phyloP scores from a whole-genome alignment of 2,888 invertebrate genomes.

The Saturnia japonica region DNA sequence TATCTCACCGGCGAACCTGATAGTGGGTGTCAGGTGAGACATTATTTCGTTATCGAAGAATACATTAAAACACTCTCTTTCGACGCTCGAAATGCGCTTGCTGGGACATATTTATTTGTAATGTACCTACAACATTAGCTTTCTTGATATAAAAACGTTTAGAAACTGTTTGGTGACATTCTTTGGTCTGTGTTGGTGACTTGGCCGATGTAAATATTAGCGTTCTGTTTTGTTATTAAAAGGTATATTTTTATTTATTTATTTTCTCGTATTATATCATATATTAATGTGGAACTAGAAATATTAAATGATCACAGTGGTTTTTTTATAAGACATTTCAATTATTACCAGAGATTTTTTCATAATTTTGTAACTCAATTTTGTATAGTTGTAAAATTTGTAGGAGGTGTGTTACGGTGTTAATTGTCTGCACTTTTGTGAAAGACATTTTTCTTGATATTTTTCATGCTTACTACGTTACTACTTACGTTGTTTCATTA shows the following conservation, averaged over 20 bases:
- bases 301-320: background rate
- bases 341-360: too few species aligned
- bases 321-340: too few species aligned
- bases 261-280: background rate
- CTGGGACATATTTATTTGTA: background rate
- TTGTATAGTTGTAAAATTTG: too few species aligned
- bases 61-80: slow-evolving; percentile 15
- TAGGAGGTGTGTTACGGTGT: too few species aligned
- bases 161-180: background rate
- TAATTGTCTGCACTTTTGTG: too few species aligned
- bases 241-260: background rate
- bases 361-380: too few species aligned
- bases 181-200: too few species aligned
- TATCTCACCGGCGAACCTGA: slow-evolving; percentile 46
- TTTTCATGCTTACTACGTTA: too few species aligned
- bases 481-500: too few species aligned
- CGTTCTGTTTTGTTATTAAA: background rate
- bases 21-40: slow-evolving; percentile 51
- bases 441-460: too few species aligned
- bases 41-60: slow-evolving; percentile 23
- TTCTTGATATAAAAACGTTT: background rate
- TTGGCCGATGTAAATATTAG: background rate
- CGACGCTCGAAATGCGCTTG: slow-evolving; percentile 3
- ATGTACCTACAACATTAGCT: background rate
- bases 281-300: background rate